Evolutionary conservation across 2,888 invertebrate genomes (phyloP).

Genomic region (Eulithis testata): DNA sequence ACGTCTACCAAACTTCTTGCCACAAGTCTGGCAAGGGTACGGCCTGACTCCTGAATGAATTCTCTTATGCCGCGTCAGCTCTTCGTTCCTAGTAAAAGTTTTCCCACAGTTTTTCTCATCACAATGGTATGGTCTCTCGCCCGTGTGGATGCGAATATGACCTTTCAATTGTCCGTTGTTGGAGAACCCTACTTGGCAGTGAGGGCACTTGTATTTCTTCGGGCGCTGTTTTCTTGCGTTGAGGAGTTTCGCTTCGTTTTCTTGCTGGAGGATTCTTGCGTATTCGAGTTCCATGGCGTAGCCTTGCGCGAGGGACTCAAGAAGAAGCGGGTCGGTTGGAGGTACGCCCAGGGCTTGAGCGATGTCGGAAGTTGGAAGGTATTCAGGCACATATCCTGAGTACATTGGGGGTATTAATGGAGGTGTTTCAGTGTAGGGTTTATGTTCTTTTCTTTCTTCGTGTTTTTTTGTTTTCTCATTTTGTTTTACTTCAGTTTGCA

Average conservation of each 20-base stretch:
- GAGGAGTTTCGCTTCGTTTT: slow-evolving; percentile 87
- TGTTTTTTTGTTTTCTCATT: slow-evolving; percentile 10
- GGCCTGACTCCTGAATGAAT: slow-evolving; percentile 95
- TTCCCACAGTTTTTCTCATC: slow-evolving; percentile 94
- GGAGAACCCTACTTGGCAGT: slow-evolving; percentile 96
- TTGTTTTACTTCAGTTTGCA: slow-evolving; percentile 44
- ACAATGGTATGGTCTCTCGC: slow-evolving; percentile 95
- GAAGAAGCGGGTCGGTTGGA: slow-evolving; percentile 75
- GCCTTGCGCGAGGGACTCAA: slow-evolving; percentile 80
- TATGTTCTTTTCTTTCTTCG: slow-evolving; percentile 29
- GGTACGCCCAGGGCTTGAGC: slow-evolving; percentile 78
- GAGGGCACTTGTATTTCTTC: slow-evolving; percentile 95
- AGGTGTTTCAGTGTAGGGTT: slow-evolving; percentile 31
- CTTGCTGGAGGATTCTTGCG: slow-evolving; percentile 88
- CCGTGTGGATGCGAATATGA: slow-evolving; percentile 95
- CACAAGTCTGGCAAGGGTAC: slow-evolving; percentile 93
- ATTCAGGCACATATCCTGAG: slow-evolving; percentile 65
- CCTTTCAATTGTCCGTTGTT: slow-evolving; percentile 97
- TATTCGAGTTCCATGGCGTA: slow-evolving; percentile 89
- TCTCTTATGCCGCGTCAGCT: slow-evolving; percentile 94
- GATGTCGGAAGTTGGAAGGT: slow-evolving; percentile 70
- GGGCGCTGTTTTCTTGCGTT: slow-evolving; percentile 91
- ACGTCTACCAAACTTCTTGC: slow-evolving; percentile 96
- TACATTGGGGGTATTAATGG: slow-evolving; percentile 48
- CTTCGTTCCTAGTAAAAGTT: slow-evolving; percentile 96